A percentile compares a stretch with the other conserved stretches of the same genome.
phyloP scores from a whole-genome alignment of 2,797 vertebrate genomes.

The Xenopus petersii region DNA sequence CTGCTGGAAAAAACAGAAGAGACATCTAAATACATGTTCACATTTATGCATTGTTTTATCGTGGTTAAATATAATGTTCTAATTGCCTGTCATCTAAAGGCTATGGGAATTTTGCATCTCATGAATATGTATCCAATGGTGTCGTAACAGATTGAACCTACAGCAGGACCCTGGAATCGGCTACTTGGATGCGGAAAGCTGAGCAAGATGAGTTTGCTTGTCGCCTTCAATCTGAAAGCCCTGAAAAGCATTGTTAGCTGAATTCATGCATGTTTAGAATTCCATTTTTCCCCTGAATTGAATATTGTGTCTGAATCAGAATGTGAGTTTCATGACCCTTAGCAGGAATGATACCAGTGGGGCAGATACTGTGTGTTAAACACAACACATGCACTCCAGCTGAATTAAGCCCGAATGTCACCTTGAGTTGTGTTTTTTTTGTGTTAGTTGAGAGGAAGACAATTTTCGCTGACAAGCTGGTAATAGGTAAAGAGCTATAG shows the following conservation, averaged over 20 bases:
- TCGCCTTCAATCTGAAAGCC: background rate
- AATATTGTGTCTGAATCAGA: background rate
- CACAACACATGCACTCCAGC: conserved; percentile 20
- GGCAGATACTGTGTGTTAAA: conserved; percentile 27
- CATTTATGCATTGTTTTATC: too few species aligned
- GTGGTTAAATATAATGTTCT: too few species aligned
- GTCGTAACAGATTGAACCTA: too few species aligned
- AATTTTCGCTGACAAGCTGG: conserved; percentile 47
- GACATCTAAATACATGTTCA: too few species aligned
- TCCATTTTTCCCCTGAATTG: background rate
- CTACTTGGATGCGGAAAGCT: background rate
- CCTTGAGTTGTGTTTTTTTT: conserved; percentile 46
- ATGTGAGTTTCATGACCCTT: conserved; percentile 11
- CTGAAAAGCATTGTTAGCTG: background rate
- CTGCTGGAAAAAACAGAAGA: too few species aligned
- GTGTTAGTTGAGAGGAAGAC: conserved; percentile 46
- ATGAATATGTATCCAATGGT: too few species aligned
- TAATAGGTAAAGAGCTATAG: conserved; percentile 45
- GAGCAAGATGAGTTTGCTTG: background rate
- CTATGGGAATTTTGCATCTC: too few species aligned
- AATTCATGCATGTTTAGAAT: background rate
- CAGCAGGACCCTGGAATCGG: too few species aligned
- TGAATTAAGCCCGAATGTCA: conserved; percentile 45
- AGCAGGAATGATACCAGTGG: conserved; percentile 12
- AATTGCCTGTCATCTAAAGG: too few species aligned